Base-by-base conservation (phyloP, 2,888 invertebrate species). In the Zelleria hepariella region DNA sequence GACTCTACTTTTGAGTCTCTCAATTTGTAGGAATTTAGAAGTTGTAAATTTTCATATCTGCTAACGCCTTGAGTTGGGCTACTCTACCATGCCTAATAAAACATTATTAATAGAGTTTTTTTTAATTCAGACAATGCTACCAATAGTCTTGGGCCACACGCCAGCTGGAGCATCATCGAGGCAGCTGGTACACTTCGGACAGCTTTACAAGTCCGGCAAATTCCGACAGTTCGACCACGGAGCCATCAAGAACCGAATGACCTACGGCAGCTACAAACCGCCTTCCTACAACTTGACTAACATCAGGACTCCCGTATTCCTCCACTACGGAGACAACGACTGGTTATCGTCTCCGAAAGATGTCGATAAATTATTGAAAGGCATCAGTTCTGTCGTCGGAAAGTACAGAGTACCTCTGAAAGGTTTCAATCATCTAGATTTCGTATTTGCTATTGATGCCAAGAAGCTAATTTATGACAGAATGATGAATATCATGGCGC, bases 391-490 rank as follows among this genome's bases (percentile, higher is more conserved):
- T 10, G 77, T 78, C 0, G 65, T 90, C 0, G 90, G 88, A n/a
- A 83, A 84, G 66, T 86, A 81, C 63, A 73, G 81, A 67, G 88
- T 91, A 0, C 80, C 86, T 0, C 65, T 87, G 56, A 65, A 75
- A 3, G 76, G 84, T 59, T 90, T 90, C 68, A 91, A 89, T 65
- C 92, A 92, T 68, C 69, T 92, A 54, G 92, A 92, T 68, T 90
- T 91, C 65, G 78, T 92, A 3, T 91, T 90, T 67, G 91, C 89
- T 2, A 90, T 82, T 57, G 85, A 91, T 67, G 92, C 90, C 0
- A 88, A 91, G 23, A 82, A 77, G 56, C 75, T 93, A 49, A 77
- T 94, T 0, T 93, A 94, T 67, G 69, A 91, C 66, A 73, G 90
- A 63, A 65, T 87, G 67, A 56, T 90, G 5, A 84, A 81, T 48